Evolutionary conservation across 2,888 invertebrate species (phyloP), one percentile per base, ranked within the genome.

Genomic region (Pyrrhosoma nymphula): DNA sequence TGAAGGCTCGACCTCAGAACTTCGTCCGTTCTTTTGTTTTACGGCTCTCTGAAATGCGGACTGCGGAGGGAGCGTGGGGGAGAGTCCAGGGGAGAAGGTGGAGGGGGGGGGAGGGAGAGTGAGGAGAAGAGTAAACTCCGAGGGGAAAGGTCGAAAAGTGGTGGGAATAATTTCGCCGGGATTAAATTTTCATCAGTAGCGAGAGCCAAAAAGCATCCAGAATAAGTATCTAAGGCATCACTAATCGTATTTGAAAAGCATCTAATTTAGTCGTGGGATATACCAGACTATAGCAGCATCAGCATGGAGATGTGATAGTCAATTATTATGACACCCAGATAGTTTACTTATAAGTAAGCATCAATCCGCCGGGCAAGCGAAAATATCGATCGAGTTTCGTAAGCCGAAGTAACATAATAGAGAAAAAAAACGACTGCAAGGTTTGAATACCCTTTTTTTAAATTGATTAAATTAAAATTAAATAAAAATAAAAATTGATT

Each of bases 1-100:
- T 82, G 82, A 18, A 82, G 16, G 82, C 30, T 82, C 82, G 30
- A 35, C 82, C 30, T 82, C 35, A 82, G 35, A 82, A 35, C 30
- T 82, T 82, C 16, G 69, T n/a, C 69, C 69, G 69, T 69, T 69
- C 69, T 69, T 69, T 69, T 69, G 69, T 69, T 69, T 69, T 26
- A 10, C n/a, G n/a, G 10, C 2, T 16, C 60, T 60, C 69, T 69
- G 69, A 26, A 69, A 69, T 23, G 26, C 26, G 26, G n/a, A 26
- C 69, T 3, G n/a, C 69, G 69, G 26, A n/a, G 60, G 60, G 60
- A 60, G 60, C 18, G 60, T 47, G 47, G 47, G 47, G 47, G 47
- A 4, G 47, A 47, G 8, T n/a, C n/a, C n/a, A 47, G 69, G 69
- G 26, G 60, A 20, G 60, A 60, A 0, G 60, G 16, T 3, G 60